Evolutionary conservation across 2,888 invertebrate genomes (phyloP), one percentile per base, ranked within the genome.

Genomic region (Yponomeuta cagnagella): DNA sequence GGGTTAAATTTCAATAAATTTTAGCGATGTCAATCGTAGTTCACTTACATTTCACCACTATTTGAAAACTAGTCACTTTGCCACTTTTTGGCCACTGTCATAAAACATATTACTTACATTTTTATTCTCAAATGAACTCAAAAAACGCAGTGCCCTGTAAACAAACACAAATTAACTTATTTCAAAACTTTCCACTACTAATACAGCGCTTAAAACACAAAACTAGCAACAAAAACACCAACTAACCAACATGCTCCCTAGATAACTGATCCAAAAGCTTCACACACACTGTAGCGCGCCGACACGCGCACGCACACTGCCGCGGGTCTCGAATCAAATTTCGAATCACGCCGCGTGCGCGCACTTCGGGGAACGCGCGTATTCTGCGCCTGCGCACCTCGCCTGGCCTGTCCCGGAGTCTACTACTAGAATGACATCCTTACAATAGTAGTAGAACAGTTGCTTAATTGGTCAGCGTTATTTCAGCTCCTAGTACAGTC

Each of bases 331-430:
- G 73, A 77, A 82, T 88, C 79, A 83, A 80, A 79, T 82, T 87
- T 84, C 87, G 78, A 76, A 83, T 84, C 89, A 89, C 89, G 73
- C 71, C 70, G 72, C 74, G 77, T 79, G 76, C 74, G 80, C 80
- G 81, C 80, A 79, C 79, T 88, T 89, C 87, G 83, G 23, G 74
- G 87, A 87, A 89, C 81, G 78, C 89, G 90, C 87, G 86, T 75
- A 69, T 76, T 58, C 52, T 74, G 75, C 76, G 74, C 81, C 84
- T 83, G 78, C 76, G 82, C 82, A 79, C 5, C 78, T 72, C 75
- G 73, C 73, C 73, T 73, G 74, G 82, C 52, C 82, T 84, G 81
- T 74, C 31, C 23, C 9, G 9, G 15, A 9, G n/a, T 30, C 63
- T 66, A 31, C 66, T 66, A 66, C 43, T 66, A 37, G 31, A 15